Conservation (phyloP, 2,113 vertebrate genomes). For the Bufo bufo region DNA sequence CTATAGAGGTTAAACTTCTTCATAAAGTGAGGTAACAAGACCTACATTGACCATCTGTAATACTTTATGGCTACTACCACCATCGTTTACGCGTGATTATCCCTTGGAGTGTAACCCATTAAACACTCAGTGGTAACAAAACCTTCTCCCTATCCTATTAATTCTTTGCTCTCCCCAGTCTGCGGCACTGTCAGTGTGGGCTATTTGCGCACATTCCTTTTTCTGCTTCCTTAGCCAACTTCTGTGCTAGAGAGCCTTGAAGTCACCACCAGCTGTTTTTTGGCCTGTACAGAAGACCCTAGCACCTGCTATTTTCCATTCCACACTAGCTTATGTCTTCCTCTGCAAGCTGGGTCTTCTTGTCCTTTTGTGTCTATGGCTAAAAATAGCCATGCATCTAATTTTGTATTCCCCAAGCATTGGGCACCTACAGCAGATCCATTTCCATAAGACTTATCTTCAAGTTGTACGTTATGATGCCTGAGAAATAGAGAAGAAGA, state of each 20-base stretch:
- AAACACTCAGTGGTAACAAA: constrained; percentile 18
- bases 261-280: constrained; percentile 48
- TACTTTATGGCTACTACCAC: background rate
- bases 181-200: background rate
- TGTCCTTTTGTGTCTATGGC: constrained; percentile 23
- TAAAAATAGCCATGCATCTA: constrained; percentile 39
- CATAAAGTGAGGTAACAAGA: background rate
- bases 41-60: constrained; percentile 19
- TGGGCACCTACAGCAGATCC: constrained; percentile 15
- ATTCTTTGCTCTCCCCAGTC: constrained; percentile 1
- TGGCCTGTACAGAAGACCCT: constrained; percentile 35
- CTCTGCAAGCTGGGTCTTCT: background rate
- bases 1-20: background rate
- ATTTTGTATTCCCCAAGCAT: constrained; percentile 11
- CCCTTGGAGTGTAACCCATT: constrained; percentile 23
- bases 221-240: constrained; percentile 23
- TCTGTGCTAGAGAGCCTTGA: constrained; percentile 23
- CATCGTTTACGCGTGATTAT: constrained; percentile 14
- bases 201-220: constrained; percentile 36
- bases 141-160: constrained; percentile 24
- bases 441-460: background rate
- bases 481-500: background rate
- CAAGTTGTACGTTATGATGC: background rate
- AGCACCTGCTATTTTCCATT: constrained; percentile 47
- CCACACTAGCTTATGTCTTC: constrained; percentile 28